A percentile compares a stretch with the other conserved stretches of the same genome.
Evolutionary conservation across 2,113 vertebrate species (phyloP).

Genomic region (Trichomycterus rosablanca): DNA sequence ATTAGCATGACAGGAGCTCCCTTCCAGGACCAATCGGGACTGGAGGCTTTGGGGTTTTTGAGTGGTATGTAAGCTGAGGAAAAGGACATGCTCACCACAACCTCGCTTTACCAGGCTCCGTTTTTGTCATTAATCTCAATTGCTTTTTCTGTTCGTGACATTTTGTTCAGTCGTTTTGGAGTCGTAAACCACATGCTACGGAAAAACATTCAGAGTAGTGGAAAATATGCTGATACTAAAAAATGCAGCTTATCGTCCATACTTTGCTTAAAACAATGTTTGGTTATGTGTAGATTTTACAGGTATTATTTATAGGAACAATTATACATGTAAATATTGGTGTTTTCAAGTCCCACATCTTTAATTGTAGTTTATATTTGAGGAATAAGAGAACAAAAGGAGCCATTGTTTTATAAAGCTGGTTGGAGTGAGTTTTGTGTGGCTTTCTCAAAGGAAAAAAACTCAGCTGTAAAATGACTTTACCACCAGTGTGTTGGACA

Average conservation of each 20-base stretch:
- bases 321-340: neutral
- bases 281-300: neutral
- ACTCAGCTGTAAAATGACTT: neutral
- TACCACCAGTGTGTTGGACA: too few relatives aligned
- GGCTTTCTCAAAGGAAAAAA: neutral
- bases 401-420: conserved; percentile 1
- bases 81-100: neutral
- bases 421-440: neutral
- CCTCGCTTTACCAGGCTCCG: neutral
- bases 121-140: conserved; percentile 35
- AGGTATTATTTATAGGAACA: neutral
- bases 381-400: too few relatives aligned
- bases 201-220: conserved; percentile 17
- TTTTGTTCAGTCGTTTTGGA: conserved; percentile 24
- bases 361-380: too few relatives aligned
- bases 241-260: conserved; percentile 2
- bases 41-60: conserved; percentile 16
- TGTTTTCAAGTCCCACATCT: too few relatives aligned
- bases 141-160: conserved; percentile 26
- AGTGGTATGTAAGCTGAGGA: neutral
- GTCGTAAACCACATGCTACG: conserved; percentile 12
- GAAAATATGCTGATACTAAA: conserved; percentile 26
- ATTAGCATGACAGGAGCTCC: conserved; percentile 13
- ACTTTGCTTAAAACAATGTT: neutral
- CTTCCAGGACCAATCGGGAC: conserved; percentile 8